phyloP scores from a whole-genome alignment of 2,113 vertebrate genomes.

The Sapajus apella region DNA sequence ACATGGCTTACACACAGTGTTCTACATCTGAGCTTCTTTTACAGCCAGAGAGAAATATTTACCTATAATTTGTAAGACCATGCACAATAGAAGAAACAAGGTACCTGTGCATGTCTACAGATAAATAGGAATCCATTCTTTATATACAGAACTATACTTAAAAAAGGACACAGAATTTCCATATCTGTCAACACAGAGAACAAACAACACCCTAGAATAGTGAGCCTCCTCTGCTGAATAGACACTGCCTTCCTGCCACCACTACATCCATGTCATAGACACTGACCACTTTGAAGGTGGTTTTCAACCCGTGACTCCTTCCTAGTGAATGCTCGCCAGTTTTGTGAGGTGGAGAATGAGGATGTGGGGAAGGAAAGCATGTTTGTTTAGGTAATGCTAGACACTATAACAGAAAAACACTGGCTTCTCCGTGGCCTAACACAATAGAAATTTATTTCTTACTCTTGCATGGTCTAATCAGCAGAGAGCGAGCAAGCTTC shows the following conservation, averaged over 20 bases:
- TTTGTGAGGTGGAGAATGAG: background rate
- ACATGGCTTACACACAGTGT: accelerated
- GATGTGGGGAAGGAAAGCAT: accelerated
- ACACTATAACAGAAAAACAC: background rate
- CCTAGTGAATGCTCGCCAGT: background rate
- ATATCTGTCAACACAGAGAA: background rate
- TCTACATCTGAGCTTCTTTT: background rate
- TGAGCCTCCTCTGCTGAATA: background rate
- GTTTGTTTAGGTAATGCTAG: background rate
- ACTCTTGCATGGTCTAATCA: background rate
- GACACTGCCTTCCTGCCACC: background rate
- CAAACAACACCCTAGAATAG: background rate
- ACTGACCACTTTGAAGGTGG: background rate
- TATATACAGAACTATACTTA: background rate
- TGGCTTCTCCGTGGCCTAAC: background rate
- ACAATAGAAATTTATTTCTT: background rate
- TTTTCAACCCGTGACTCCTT: background rate
- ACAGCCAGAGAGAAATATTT: background rate
- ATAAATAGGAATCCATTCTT: background rate
- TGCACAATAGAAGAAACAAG: background rate
- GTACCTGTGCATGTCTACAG: background rate
- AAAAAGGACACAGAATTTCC: background rate
- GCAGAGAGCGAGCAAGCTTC: background rate
- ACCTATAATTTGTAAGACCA: background rate
- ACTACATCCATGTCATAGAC: background rate